These are phyloP conservation scores for Sarcophaga subvicina DNA, from an alignment of 2,888 invertebrate genomes.

Conservation along the genomic window DNA sequence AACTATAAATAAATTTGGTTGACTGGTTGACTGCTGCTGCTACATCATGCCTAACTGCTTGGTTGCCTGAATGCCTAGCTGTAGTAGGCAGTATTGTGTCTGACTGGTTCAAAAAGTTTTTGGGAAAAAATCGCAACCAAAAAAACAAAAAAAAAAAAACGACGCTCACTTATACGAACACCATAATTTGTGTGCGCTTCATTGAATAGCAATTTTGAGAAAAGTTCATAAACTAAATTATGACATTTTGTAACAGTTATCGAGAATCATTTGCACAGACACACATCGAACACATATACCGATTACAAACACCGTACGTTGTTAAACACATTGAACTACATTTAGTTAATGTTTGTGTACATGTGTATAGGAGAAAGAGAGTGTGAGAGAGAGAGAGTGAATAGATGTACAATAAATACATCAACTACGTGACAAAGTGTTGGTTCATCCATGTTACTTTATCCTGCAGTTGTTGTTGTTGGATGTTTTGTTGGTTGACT, in stretches of 20 bases:
- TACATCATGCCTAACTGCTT: not conserved
- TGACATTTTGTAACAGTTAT: conserved; percentile 70
- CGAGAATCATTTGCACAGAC: conserved; percentile 24
- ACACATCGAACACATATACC: not conserved
- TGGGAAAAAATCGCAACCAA: not conserved
- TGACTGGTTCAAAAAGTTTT: conserved; percentile 39
- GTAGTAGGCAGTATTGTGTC: not conserved
- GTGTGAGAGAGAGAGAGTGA: not conserved
- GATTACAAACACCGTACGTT: not conserved
- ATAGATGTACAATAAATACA: conserved; percentile 12
- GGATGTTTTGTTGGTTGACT: not conserved
- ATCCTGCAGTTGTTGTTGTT: conserved; percentile 1
- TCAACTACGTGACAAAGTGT: conserved; percentile 64
- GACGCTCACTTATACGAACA: conserved; percentile 27
- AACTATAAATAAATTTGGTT: conserved; percentile 56
- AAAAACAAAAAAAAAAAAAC: not conserved
- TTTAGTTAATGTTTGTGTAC: not conserved
- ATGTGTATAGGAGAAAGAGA: not conserved
- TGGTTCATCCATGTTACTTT: conserved; percentile 27
- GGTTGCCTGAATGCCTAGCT: not conserved
- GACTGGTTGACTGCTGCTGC: conserved; percentile 21
- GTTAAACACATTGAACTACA: no score
- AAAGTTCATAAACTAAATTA: conserved; percentile 72
- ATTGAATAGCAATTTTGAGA: conserved; percentile 66
- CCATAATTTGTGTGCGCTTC: conserved; percentile 62